A percentile compares a stretch with the other conserved stretches of the same genome.
phyloP scores from a whole-genome alignment of 2,888 invertebrate genomes.

The Dynastes maya region DNA sequence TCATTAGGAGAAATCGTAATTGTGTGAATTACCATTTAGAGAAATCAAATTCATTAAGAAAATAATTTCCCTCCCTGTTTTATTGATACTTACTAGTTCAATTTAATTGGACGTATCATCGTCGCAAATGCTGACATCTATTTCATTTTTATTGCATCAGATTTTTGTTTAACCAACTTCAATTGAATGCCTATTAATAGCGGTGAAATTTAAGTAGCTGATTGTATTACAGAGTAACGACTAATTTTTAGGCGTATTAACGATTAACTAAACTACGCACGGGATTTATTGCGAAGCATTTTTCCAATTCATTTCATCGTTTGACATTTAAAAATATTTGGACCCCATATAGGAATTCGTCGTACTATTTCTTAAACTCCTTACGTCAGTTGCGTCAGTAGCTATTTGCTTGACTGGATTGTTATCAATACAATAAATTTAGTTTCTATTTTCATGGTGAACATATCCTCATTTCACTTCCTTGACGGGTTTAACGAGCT shows the following conservation, averaged over 20 bases:
- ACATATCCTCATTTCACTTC: too few species aligned
- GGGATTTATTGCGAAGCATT: background rate
- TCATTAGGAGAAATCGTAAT: background rate
- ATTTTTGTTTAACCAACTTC: conserved; percentile 5
- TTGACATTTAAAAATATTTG: background rate
- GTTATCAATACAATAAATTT: too few species aligned
- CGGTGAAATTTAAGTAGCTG: conserved; percentile 6
- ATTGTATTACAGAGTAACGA: conserved; percentile 1
- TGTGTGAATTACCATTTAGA: background rate
- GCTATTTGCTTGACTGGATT: background rate
- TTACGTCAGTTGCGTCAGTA: background rate
- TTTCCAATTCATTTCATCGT: background rate
- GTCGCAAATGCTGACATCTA: background rate
- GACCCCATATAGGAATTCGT: background rate
- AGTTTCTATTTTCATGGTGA: too few species aligned
- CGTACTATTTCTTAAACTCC: background rate
- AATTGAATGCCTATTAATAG: conserved; percentile 9
- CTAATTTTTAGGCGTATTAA: background rate
- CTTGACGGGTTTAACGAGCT: too few species aligned
- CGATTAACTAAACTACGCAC: background rate
- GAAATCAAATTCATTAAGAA: background rate
- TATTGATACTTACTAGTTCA: background rate
- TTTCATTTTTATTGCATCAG: conserved; percentile 8
- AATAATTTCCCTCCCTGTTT: background rate
- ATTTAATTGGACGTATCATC: background rate